Evolutionary conservation across 1,140 invertebrate species (phyloP).

Genomic region (Dreissena polymorpha): DNA sequence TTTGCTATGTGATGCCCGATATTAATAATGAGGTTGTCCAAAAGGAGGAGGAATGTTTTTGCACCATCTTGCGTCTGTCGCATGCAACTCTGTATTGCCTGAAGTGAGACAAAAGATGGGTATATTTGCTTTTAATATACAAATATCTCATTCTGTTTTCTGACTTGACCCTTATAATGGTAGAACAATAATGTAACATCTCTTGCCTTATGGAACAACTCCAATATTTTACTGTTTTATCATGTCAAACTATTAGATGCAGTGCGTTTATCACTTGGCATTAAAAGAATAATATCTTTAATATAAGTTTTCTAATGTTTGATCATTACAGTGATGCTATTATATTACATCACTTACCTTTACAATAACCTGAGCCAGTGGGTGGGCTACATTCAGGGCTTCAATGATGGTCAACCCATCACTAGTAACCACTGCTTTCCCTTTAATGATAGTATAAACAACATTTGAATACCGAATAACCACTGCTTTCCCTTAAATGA

Average conservation of each 20-base stretch:
- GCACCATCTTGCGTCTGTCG: slow-evolving; percentile 57
- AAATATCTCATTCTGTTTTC: too few relatives aligned
- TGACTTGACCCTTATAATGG: too few relatives aligned
- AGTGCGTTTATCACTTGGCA: too few relatives aligned
- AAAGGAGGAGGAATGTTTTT: slow-evolving; percentile 67
- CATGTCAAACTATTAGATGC: too few relatives aligned
- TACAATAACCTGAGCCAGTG: slow-evolving; percentile 61
- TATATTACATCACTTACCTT: not conserved
- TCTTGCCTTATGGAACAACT: too few relatives aligned
- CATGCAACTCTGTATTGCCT: slow-evolving; percentile 25
- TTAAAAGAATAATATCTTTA: too few relatives aligned
- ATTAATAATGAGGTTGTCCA: slow-evolving; percentile 48
- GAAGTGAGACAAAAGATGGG: too few relatives aligned
- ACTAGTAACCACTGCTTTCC: slow-evolving; percentile 60
- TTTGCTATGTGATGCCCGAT: slow-evolving; percentile 33
- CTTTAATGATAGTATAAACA: slow-evolving; percentile 43
- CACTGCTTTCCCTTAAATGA: slow-evolving; percentile 61
- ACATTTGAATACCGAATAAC: slow-evolving; percentile 30
- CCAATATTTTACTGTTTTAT: too few relatives aligned
- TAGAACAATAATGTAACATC: too few relatives aligned
- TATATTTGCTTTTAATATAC: too few relatives aligned
- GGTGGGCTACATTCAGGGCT: slow-evolving; percentile 58
- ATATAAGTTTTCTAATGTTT: too few relatives aligned
- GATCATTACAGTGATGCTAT: too few relatives aligned
- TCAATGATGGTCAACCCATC: slow-evolving; percentile 64